These are phyloP conservation scores for Peromyscus aztecus DNA, from an alignment of 2,797 vertebrate genomes.

Conservation along the genomic window DNA sequence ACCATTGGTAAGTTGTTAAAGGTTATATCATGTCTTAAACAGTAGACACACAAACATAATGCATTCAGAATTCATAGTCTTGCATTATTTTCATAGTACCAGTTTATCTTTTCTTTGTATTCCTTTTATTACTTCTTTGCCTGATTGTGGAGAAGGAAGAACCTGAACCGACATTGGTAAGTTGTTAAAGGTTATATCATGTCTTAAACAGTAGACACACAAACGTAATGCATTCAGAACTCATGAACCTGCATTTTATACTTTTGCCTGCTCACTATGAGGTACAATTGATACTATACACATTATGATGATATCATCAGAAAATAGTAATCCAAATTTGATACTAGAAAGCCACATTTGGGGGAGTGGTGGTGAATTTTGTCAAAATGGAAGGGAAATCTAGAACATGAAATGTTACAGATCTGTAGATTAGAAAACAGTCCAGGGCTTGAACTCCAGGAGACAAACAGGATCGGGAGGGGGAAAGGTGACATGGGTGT, in stretches of 20 bases:
- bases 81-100: constrained; percentile 60
- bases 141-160: constrained; percentile 64
- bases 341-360: constrained; percentile 38
- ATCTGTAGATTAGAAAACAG: neutral
- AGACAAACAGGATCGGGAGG: constrained; percentile 16
- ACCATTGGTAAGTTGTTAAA: constrained; percentile 71
- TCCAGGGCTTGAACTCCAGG: neutral
- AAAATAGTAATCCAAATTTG: constrained; percentile 42
- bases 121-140: neutral
- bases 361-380: constrained; percentile 11
- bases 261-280: constrained; percentile 18
- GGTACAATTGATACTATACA: neutral
- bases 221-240: neutral
- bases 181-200: constrained; percentile 17
- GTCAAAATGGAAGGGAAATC: constrained; percentile 21
- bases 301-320: constrained; percentile 15
- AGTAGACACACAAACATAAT: constrained; percentile 32
- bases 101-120: neutral
- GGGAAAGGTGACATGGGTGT: neutral
- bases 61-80: neutral
- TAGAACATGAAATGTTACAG: constrained; percentile 15
- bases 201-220: constrained; percentile 23
- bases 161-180: constrained; percentile 63
- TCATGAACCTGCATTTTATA: constrained; percentile 9
- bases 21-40: neutral